Evolutionary conservation across 2,888 invertebrate species (phyloP), one percentile per base, ranked within the genome.

Genomic region (Meiosimyza decipiens): DNA sequence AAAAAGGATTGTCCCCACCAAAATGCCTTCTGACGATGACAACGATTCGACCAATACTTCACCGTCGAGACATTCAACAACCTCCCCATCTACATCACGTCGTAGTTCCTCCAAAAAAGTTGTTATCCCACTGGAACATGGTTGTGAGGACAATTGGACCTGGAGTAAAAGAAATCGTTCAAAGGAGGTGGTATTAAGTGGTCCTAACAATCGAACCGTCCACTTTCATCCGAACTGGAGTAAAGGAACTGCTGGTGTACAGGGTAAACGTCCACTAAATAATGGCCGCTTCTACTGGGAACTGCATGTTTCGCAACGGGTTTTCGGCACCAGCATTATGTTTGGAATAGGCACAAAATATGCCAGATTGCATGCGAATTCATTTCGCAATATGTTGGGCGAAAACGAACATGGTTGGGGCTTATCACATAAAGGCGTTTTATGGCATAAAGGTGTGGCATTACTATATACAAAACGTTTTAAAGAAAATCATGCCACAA

Each of bases 141-240:
- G 91, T 77, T 91, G 91, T 83, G 89, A 90, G 55, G 93, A 93
- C 79, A 87, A 89, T 79, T 93, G 93, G 93, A 89, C 90, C 0
- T 93, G 93, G 93, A 91, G 90, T 82, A 87, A 89, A 63, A 86
- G 88, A 15, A 89, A 91, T 77, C 87, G 88, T 18, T 89, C 89
- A 33, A 82, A 86, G 67, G 90, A 90, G 80, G 90, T 91, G n/a
- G 88, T 90, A 16, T 86, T 93, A 15, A 89, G 89, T 74, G 91
- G 90, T 5, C 84, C 87, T 51, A 86, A 88, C 68, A 86, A 87
- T 74, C 87, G 89, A 57, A 90, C 89, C n/a, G 92, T 91, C 1
- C 90, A 90, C 80, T 93, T 93, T 81, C 93, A 93, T 85, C 93
- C 93, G 9, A 91, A 92, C 82, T 93, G 93, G 92, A 92, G 92